Base-by-base conservation (phyloP, 2,797 vertebrate species). In the Euphonia xanthogaster region DNA sequence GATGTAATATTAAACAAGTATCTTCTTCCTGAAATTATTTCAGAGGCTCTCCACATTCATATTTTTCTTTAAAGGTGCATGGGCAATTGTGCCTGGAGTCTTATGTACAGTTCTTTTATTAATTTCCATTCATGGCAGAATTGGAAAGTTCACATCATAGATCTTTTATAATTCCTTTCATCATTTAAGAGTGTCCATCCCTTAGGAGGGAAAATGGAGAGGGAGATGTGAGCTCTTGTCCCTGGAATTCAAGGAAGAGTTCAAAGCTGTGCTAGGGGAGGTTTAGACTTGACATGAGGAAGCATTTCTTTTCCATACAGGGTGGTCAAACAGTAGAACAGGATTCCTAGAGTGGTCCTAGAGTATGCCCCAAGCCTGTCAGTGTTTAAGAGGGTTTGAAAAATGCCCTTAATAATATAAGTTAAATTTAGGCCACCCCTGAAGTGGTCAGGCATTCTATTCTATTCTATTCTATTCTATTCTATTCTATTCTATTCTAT, bases 31-130 rank as follows among this genome's bases (percentile, higher is more conserved):
- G 31, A 28, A 30, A 24, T 37, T 66, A 23, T 75, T 86, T 25
- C 8, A 75, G 14, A 54, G 1, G 7, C 4, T 65, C 20, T 72
- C 5, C 4, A 12, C 14, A 87, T 66, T 37, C 0, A 0, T n/a
- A 27, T 67, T 71, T 90, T 79, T 72, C n/a, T 50, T 72, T 62
- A 31, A 83, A 68, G 5, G 6, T 45, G 8, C 6, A 8, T 45
- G 67, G 12, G 6, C 19, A 44, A 16, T 75, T 75, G 21, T 31
- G 1, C 30, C 31, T 54, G 3, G 18, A 63, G 2, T 27, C n/a
- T 55, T 63, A 53, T 53, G 10, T 42, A 47, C 7, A 22, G 11
- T 33, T 76, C 4, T 70, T 68, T 33, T 33, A 1, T 55, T 61
- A n/a, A 57, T 78, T 74, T 27, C 13, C 2, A 12, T 55, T 33